phyloP scores from a whole-genome alignment of 2,797 vertebrate genomes.

The Notolepis coatsorum region DNA sequence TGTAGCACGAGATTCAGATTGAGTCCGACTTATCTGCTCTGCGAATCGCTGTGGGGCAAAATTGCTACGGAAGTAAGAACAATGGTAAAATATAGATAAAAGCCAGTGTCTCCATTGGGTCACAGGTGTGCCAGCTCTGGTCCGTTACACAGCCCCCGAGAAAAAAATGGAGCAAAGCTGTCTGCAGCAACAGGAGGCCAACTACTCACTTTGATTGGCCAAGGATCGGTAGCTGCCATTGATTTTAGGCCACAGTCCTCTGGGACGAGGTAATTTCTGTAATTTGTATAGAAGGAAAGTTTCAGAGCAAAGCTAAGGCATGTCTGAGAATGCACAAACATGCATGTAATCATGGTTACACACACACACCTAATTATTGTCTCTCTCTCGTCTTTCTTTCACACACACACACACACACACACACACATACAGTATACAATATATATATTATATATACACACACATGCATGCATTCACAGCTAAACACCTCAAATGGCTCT shows the following conservation, averaged over 20 bases:
- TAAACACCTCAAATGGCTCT: constrained; percentile 61
- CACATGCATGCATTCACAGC: constrained; percentile 22
- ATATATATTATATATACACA: too few relatives aligned
- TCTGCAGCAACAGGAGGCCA: constrained; percentile 43
- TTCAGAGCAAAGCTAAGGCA: constrained; percentile 20
- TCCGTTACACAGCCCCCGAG: constrained; percentile 58
- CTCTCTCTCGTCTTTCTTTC: neutral
- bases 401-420: neutral
- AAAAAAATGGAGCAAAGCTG: constrained; percentile 58
- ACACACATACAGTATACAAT: constrained; percentile 6
- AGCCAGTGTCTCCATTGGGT: constrained; percentile 29
- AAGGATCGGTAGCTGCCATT: constrained; percentile 45
- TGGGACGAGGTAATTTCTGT: constrained; percentile 40
- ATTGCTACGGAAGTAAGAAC: neutral
- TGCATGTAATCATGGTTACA: neutral
- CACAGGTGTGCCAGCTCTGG: constrained; percentile 35
- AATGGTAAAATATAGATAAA: neutral
- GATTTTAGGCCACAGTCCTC: constrained; percentile 47
- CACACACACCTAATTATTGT: neutral
- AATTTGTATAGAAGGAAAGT: constrained; percentile 38
- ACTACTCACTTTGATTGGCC: constrained; percentile 66
- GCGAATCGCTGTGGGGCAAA: constrained; percentile 28
- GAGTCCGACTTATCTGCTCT: constrained; percentile 42
- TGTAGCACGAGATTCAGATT: constrained; percentile 26
- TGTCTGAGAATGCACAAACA: constrained; percentile 24